Percentiles rank a stretch among this genome's conserved stretches.
Evolutionary conservation across 1,140 invertebrate species (phyloP).

Genomic region (Tetramorium alpestre): DNA sequence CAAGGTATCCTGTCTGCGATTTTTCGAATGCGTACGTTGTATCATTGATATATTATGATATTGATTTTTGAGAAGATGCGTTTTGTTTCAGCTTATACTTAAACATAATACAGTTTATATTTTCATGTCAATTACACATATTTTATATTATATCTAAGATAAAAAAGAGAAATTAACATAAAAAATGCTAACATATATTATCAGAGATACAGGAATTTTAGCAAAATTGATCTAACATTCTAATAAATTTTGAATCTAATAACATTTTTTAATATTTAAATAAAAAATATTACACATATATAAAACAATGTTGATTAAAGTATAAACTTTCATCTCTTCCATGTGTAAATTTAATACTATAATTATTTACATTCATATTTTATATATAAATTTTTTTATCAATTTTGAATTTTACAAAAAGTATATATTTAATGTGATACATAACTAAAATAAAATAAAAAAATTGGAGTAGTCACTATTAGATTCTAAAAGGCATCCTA

Average conservation of each 20-base stretch:
- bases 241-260: background rate
- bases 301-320: background rate
- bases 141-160: background rate
- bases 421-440: background rate
- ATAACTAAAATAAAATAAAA: background rate
- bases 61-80: background rate
- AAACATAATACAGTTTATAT: background rate
- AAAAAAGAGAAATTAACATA: background rate
- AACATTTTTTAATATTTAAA: background rate
- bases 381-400: slow-evolving; percentile 3
- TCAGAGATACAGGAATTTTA: background rate
- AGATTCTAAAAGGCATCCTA: background rate
- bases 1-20: background rate
- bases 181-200: background rate
- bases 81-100: background rate
- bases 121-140: background rate
- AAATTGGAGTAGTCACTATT: background rate
- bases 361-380: background rate
- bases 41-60: background rate
- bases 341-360: background rate
- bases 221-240: background rate
- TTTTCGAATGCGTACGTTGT: background rate
- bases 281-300: background rate
- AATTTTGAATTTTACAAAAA: background rate
- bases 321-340: background rate